phyloP scores from a whole-genome alignment of 2,113 vertebrate species.

The Tylochromis polylepis region DNA sequence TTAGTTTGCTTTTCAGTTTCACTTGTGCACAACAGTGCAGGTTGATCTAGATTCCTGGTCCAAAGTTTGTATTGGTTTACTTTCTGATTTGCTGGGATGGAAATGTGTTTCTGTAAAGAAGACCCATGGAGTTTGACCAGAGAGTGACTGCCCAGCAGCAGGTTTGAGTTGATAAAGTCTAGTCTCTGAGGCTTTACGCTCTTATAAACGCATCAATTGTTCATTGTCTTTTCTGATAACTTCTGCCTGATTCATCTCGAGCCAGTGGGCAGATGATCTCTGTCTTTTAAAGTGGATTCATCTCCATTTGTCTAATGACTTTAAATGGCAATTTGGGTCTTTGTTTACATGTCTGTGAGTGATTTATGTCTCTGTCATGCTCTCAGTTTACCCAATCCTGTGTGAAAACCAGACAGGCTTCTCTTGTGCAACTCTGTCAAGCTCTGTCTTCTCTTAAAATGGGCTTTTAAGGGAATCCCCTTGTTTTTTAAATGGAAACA shows the following conservation, averaged over 20 bases:
- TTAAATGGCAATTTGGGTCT: background rate
- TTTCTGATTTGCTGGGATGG: background rate
- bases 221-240: background rate
- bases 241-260: background rate
- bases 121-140: conserved; percentile 22
- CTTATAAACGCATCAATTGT: background rate
- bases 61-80: background rate
- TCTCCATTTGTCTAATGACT: background rate
- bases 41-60: background rate
- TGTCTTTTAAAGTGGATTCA: background rate
- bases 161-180: conserved; percentile 16
- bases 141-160: conserved; percentile 8
- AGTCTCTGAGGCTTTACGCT: background rate
- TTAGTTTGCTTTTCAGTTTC: background rate
- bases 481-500: background rate
- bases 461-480: background rate
- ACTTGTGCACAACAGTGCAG: background rate
- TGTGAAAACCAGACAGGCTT: background rate
- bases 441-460: background rate
- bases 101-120: conserved; percentile 15
- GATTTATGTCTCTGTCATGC: background rate
- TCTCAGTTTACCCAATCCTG: background rate
- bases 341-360: background rate
- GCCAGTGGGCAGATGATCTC: background rate
- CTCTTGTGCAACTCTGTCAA: background rate